Conservation (phyloP, 2,888 invertebrate genomes). For the Neuroscelio doddi region DNA sequence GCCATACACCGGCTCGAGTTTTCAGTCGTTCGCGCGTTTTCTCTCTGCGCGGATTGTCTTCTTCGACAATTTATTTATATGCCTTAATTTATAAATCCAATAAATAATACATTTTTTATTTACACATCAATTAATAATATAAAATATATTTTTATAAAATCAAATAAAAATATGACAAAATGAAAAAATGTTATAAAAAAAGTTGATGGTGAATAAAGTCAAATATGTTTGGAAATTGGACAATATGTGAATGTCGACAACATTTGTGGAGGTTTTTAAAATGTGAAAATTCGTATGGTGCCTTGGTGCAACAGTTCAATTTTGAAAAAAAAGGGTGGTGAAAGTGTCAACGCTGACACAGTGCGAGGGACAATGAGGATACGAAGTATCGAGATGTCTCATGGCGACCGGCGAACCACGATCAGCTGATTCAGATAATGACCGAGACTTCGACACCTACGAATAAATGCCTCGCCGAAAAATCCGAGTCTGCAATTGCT, state of each 20-base stretch:
- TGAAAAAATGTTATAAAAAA: too few species aligned
- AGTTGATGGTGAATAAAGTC: too few species aligned
- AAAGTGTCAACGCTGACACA: background rate
- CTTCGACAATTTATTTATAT: too few species aligned
- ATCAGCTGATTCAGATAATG: conserved; percentile 59
- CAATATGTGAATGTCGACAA: background rate
- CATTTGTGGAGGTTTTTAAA: background rate
- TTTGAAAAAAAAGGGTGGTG: conserved; percentile 3
- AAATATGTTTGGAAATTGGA: background rate
- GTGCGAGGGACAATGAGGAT: conserved; percentile 16
- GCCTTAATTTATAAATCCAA: too few species aligned
- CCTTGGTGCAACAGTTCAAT: background rate
- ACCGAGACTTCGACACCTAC: conserved; percentile 66
- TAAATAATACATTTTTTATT: too few species aligned
- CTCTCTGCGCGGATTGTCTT: conserved; percentile 48
- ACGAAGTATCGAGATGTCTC: conserved; percentile 32
- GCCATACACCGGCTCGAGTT: conserved; percentile 40
- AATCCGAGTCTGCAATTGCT: conserved; percentile 61
- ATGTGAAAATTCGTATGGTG: too few species aligned
- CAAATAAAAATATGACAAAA: too few species aligned
- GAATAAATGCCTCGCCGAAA: conserved; percentile 62
- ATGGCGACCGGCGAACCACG: conserved; percentile 46
- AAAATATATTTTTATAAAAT: too few species aligned
- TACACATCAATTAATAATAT: too few species aligned
- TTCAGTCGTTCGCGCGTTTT: conserved; percentile 61